Percentiles rank a stretch among this genome's conserved stretches.
phyloP scores from a whole-genome alignment of 2,113 vertebrate species.

The Periophthalmodon schlosseri region DNA sequence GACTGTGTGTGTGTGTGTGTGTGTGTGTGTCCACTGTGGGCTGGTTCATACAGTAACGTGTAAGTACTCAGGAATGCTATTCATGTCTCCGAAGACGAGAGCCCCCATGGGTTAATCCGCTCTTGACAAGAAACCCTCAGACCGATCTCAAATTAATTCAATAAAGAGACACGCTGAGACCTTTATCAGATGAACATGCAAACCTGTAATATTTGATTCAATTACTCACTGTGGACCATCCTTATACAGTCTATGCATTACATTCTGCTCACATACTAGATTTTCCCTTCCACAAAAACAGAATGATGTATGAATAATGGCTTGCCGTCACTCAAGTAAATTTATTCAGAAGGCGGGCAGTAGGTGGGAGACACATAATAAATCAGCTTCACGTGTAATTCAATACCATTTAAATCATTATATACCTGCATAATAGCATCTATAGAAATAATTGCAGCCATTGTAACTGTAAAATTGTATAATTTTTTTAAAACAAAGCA shows the following conservation, averaged over 20 bases:
- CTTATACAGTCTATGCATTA: slow-evolving; percentile 8
- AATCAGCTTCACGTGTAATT: slow-evolving; percentile 22
- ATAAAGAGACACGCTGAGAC: slow-evolving; percentile 9
- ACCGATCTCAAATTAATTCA: slow-evolving; percentile 6
- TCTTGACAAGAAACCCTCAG: slow-evolving; percentile 16
- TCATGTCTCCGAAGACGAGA: slow-evolving; percentile 28
- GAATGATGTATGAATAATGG: slow-evolving; percentile 30
- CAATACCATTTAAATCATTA: slow-evolving; percentile 23
- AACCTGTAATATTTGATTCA: slow-evolving; percentile 20
- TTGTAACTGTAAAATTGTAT: not conserved
- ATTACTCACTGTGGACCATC: not conserved
- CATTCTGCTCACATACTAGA: slow-evolving; percentile 8
- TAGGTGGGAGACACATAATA: slow-evolving; percentile 20
- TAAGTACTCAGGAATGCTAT: slow-evolving; percentile 59
- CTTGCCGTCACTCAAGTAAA: slow-evolving; percentile 23
- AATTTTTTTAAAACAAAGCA: not conserved
- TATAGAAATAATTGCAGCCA: not conserved
- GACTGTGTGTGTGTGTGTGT: slow-evolving; percentile 16
- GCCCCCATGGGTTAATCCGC: slow-evolving; percentile 16
- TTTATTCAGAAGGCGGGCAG: slow-evolving; percentile 5
- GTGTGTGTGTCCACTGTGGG: slow-evolving; percentile 5
- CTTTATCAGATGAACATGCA: slow-evolving; percentile 19
- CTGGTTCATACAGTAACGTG: slow-evolving; percentile 30
- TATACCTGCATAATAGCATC: not conserved
- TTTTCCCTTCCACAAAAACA: slow-evolving; percentile 30